Conservation (phyloP, 2,113 vertebrate genomes). For the Clinocottus analis region DNA sequence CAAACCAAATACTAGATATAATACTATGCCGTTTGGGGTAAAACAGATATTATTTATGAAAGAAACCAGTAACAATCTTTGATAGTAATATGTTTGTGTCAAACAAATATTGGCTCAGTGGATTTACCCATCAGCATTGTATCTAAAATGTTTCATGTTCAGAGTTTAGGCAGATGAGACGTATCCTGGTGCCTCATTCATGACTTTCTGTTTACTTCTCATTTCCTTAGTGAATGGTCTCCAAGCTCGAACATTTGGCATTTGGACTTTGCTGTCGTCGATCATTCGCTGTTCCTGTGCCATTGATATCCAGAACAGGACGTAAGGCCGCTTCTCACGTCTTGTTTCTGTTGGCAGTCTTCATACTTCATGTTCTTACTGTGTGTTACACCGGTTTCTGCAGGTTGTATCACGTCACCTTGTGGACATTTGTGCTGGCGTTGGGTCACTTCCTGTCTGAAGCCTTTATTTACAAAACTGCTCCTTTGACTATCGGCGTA, state of each 20-base stretch:
- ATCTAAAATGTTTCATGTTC: no score
- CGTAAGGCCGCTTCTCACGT: slow-evolving; percentile 79
- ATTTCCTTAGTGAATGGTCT: slow-evolving; percentile 91
- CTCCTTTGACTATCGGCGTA: slow-evolving; percentile 90
- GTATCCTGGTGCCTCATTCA: background rate
- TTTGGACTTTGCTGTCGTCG: slow-evolving; percentile 95
- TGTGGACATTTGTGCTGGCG: slow-evolving; percentile 95
- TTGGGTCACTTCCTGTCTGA: slow-evolving; percentile 94
- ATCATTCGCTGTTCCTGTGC: slow-evolving; percentile 95
- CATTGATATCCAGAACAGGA: slow-evolving; percentile 94
- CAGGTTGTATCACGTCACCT: slow-evolving; percentile 96
- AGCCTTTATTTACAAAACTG: slow-evolving; percentile 92
- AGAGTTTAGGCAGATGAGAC: background rate
- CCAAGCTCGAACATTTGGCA: slow-evolving; percentile 95
- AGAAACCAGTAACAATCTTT: background rate
- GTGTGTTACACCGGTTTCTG: background rate
- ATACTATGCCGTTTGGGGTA: background rate
- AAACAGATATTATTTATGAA: background rate
- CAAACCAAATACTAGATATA: background rate
- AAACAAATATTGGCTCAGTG: background rate
- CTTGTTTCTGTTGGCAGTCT: slow-evolving; percentile 9
- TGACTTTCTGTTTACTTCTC: slow-evolving; percentile 12
- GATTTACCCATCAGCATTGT: background rate
- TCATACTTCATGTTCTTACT: background rate
- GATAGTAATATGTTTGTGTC: background rate